Evolutionary conservation across 2,888 invertebrate species (phyloP).

Genomic region (Acrobasis consociella): DNA sequence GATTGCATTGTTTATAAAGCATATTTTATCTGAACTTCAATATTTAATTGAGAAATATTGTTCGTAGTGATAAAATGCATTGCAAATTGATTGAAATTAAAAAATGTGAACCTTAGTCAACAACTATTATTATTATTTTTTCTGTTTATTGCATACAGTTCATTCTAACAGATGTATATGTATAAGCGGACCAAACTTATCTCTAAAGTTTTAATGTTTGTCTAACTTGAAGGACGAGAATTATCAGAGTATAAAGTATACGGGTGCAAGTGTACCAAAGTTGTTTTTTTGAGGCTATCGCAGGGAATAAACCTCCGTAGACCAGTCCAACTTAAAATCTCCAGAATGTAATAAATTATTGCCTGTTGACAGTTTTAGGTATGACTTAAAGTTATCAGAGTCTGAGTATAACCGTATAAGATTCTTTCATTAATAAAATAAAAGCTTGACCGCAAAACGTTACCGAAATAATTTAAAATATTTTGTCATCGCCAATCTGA

Average conservation of each 20-base stretch:
- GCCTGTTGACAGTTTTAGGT: neutral
- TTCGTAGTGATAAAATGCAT: neutral
- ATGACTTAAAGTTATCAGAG: neutral
- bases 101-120: neutral
- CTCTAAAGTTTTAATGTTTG: no score
- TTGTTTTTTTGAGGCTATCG: no score
- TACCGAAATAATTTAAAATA: slow-evolving; percentile 5
- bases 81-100: neutral
- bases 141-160: neutral
- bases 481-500: slow-evolving; percentile 1
- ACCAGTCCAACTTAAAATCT: no score
- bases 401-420: neutral
- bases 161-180: no score
- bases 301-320: no score
- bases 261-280: no score
- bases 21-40: neutral
- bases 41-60: slow-evolving; percentile 3
- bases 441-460: slow-evolving; percentile 1
- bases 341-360: no score
- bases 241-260: no score
- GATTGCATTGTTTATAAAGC: neutral
- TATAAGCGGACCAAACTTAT: no score
- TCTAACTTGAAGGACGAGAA: no score
- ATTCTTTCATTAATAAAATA: neutral
- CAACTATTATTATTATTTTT: neutral